phyloP scores from a whole-genome alignment of 2,888 invertebrate genomes.

The Mimachlamys varia region DNA sequence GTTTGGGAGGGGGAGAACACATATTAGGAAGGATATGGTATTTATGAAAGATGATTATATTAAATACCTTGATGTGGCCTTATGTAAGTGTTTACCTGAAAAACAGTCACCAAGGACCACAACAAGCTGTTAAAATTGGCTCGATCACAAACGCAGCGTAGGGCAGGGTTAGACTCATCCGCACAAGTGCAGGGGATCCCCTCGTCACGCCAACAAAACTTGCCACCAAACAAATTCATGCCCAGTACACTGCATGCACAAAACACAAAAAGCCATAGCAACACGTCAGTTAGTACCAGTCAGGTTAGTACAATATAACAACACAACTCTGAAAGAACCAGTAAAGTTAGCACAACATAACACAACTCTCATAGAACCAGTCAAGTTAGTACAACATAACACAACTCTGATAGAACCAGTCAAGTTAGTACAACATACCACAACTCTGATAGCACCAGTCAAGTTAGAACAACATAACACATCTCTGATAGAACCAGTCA shows the following conservation, averaged over 20 bases:
- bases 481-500: too few relatives aligned
- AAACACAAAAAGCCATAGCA: slow-evolving; percentile 57
- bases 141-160: slow-evolving; percentile 81
- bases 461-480: too few relatives aligned
- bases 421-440: not conserved
- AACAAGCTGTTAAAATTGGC: slow-evolving; percentile 83
- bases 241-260: slow-evolving; percentile 95
- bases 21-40: not conserved
- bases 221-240: slow-evolving; percentile 99
- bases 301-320: not conserved
- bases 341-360: not conserved
- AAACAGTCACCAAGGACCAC: slow-evolving; percentile 83
- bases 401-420: not conserved
- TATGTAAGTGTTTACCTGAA: slow-evolving; percentile 78
- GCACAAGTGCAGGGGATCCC: slow-evolving; percentile 90
- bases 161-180: slow-evolving; percentile 86
- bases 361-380: not conserved
- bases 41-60: not conserved
- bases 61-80: slow-evolving; percentile 20
- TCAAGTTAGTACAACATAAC: not conserved
- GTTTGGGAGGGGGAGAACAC: not conserved
- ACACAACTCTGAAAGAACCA: not conserved
- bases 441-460: not conserved
- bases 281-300: slow-evolving; percentile 13
- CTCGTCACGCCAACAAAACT: slow-evolving; percentile 95